A percentile compares a stretch with the other conserved stretches of the same genome.
Evolutionary conservation across 2,113 vertebrate species (phyloP).

Genomic region (Charina bottae): DNA sequence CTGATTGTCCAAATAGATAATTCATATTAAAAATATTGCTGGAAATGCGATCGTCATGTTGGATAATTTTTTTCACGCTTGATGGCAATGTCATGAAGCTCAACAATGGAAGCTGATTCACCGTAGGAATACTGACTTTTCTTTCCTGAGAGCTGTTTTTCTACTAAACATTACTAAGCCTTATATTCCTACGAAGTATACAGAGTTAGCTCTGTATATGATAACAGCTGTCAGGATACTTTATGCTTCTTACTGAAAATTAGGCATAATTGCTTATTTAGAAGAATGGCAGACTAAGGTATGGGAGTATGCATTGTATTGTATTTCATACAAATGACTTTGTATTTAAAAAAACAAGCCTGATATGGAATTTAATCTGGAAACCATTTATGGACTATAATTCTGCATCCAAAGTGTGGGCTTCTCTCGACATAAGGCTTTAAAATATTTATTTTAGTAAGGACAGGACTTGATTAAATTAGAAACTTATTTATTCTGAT

Average conservation of each 20-base stretch:
- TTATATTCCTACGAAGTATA: background rate
- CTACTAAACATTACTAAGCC: background rate
- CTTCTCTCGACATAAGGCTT: background rate
- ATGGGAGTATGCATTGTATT: background rate
- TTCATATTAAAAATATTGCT: background rate
- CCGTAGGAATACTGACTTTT: background rate
- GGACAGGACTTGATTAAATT: background rate
- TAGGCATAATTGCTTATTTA: background rate
- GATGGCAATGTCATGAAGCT: background rate
- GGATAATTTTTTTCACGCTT: background rate
- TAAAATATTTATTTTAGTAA: background rate
- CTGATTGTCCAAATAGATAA: background rate
- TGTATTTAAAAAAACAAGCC: background rate
- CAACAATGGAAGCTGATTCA: background rate
- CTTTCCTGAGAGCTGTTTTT: background rate
- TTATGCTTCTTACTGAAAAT: background rate
- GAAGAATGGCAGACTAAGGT: background rate
- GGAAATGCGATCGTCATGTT: too few species aligned
- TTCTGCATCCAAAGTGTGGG: background rate
- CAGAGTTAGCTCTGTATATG: background rate
- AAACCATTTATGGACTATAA: background rate
- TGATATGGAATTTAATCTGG: background rate
- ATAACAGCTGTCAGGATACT: background rate
- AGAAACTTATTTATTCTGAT: background rate
- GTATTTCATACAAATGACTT: background rate